Evolutionary conservation across 2,888 invertebrate genomes (phyloP).

Genomic region (Monopis laevigella): DNA sequence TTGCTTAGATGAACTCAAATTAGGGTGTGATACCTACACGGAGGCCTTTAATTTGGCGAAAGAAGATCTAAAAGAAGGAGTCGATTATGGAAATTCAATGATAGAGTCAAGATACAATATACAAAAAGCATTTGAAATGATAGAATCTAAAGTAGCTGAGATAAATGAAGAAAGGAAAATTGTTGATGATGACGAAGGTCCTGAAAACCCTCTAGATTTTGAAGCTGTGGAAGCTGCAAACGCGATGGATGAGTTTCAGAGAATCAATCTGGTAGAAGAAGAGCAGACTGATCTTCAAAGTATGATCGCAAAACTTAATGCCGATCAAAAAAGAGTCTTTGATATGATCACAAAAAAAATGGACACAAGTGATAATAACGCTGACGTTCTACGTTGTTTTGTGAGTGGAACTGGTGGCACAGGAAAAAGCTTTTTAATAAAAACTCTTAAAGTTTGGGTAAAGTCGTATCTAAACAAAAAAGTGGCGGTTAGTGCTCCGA

Average conservation of each 20-base stretch:
- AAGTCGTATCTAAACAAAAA: no score
- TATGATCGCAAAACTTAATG: slow-evolving; percentile 23
- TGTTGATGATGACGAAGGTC: slow-evolving; percentile 18
- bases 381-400: no score
- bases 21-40: no score
- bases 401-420: no score
- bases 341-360: slow-evolving; percentile 20
- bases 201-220: slow-evolving; percentile 21
- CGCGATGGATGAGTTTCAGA: slow-evolving; percentile 21
- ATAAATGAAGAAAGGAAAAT: slow-evolving; percentile 18
- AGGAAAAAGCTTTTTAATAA: no score
- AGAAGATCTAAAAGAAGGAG: no score
- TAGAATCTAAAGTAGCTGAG: slow-evolving; percentile 19
- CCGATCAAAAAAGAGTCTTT: slow-evolving; percentile 25
- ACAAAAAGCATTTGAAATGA: slow-evolving; percentile 16
- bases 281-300: slow-evolving; percentile 16
- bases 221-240: slow-evolving; percentile 21
- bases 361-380: slow-evolving; percentile 13
- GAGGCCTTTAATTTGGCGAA: no score
- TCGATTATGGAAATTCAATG: slow-evolving; percentile 16
- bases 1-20: no score
- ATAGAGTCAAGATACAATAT: slow-evolving; percentile 14
- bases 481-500: no score
- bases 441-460: no score
- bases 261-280: slow-evolving; percentile 17